Evolutionary conservation across 2,888 invertebrate species (phyloP).

Genomic region (Cacoxenus indagator): DNA sequence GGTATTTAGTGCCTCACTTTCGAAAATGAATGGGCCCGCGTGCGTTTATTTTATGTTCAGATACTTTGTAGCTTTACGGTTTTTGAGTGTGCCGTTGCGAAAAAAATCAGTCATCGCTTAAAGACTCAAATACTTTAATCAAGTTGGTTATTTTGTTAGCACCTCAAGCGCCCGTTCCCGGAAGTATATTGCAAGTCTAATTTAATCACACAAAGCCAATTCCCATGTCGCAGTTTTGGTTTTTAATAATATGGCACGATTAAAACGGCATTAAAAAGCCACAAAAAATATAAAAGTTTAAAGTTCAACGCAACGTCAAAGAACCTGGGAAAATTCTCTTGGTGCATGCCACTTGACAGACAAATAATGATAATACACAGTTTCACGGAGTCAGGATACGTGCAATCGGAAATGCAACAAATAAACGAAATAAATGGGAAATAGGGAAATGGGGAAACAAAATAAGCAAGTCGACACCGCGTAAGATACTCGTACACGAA

Average conservation of each 20-base stretch:
- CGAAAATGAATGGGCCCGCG: no score
- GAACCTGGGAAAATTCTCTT: conserved; percentile 25
- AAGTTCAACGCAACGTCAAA: background rate
- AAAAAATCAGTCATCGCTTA: no score
- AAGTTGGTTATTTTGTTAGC: no score
- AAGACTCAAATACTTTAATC: no score
- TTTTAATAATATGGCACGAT: background rate
- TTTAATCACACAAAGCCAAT: background rate
- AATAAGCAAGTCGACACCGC: conserved; percentile 3
- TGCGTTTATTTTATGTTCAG: no score
- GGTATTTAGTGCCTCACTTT: no score
- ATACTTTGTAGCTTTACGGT: no score
- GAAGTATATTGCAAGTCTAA: no score
- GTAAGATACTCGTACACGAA: no score
- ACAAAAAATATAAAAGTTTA: background rate
- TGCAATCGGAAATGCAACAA: conserved; percentile 46
- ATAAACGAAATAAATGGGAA: conserved; percentile 24
- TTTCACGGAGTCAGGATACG: conserved; percentile 47
- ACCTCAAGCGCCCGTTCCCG: no score
- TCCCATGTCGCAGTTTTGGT: background rate
- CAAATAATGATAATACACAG: conserved; percentile 62
- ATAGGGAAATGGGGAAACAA: conserved; percentile 10
- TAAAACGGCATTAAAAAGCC: no score
- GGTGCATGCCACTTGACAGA: conserved; percentile 45
- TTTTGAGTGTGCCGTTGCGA: no score